These are phyloP conservation scores for Amblyteles armatorius DNA, from an alignment of 2,888 invertebrate species.

Conservation along the genomic window DNA sequence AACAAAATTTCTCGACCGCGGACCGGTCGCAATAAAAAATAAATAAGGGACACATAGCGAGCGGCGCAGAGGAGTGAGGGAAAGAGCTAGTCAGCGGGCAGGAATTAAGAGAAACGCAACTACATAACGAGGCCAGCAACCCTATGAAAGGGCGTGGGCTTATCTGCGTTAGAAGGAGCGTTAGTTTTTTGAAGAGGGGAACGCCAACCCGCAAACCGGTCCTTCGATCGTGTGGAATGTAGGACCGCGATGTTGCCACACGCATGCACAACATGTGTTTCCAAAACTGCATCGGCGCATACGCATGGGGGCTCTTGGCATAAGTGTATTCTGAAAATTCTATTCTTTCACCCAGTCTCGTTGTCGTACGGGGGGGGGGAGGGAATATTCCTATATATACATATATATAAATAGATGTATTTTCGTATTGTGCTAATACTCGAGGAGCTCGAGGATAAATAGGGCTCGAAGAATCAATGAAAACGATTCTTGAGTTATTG, in stretches of 20 bases:
- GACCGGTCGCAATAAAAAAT: not conserved
- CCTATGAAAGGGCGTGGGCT: constrained; percentile 67
- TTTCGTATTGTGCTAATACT: not conserved
- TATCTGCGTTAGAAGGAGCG: constrained; percentile 68
- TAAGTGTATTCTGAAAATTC: constrained; percentile 2
- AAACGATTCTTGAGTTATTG: constrained; percentile 6
- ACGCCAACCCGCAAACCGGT: constrained; percentile 68
- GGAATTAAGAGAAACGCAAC: constrained; percentile 31
- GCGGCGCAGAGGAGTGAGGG: not conserved
- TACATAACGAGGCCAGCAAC: constrained; percentile 32
- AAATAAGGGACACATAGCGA: constrained; percentile 23
- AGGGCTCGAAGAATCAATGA: not conserved
- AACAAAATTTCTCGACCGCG: not conserved
- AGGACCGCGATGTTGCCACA: constrained; percentile 73
- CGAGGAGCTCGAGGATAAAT: not conserved
- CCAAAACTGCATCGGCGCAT: constrained; percentile 56
- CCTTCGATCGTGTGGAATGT: constrained; percentile 70
- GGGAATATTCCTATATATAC: not conserved
- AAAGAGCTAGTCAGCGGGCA: constrained; percentile 20
- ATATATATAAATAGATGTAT: not conserved
- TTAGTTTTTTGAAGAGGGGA: constrained; percentile 55
- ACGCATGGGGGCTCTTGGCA: constrained; percentile 16
- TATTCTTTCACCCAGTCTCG: not conserved
- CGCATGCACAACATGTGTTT: constrained; percentile 70
- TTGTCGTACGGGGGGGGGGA: not conserved